Evolutionary conservation across 1,140 invertebrate species (phyloP).

Genomic region (Tyrophagus putrescentiae): DNA sequence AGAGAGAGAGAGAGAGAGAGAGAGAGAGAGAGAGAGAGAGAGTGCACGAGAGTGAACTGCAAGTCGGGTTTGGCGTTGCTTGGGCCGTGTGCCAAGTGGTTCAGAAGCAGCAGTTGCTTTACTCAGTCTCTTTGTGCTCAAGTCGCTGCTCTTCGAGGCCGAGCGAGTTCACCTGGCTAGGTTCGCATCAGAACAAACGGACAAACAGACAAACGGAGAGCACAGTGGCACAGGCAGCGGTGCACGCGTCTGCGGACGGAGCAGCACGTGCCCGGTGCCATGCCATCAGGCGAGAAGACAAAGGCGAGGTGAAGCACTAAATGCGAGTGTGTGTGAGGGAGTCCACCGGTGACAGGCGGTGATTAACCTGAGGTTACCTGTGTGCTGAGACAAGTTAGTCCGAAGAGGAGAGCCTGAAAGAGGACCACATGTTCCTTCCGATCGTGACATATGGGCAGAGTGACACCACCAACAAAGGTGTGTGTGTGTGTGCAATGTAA

Average conservation of each 20-base stretch:
- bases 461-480: slow-evolving; percentile 6
- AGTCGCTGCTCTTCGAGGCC: no score
- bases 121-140: no score
- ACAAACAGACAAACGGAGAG: no score
- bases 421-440: slow-evolving; percentile 7
- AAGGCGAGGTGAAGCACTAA: no score
- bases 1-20: no score
- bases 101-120: no score
- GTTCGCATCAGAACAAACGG: slow-evolving; percentile 10
- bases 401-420: neutral
- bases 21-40: no score
- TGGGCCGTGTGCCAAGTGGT: no score
- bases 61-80: no score
- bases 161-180: slow-evolving; percentile 9
- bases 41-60: no score
- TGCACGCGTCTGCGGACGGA: neutral
- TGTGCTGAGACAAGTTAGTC: slow-evolving; percentile 4
- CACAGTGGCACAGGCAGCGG: neutral
- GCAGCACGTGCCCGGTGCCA: neutral
- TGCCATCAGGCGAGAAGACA: neutral
- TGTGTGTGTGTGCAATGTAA: no score
- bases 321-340: neutral
- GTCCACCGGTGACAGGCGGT: neutral
- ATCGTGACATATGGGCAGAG: slow-evolving; percentile 9
- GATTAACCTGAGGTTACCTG: slow-evolving; percentile 12